Base-by-base conservation (phyloP, 2,888 invertebrate genomes). In the Brenthis daphne region DNA sequence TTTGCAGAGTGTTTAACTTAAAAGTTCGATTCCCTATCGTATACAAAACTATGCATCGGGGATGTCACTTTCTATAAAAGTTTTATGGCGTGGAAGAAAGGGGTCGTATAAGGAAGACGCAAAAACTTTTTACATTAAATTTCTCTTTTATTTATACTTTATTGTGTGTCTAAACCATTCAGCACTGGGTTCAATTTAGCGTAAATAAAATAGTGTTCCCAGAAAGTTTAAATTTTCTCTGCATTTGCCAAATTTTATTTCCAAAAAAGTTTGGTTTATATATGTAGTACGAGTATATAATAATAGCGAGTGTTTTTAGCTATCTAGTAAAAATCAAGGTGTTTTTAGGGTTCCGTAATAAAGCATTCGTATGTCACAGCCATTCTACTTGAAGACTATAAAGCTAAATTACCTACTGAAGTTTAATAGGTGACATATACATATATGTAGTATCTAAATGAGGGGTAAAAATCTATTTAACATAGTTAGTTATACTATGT, bases 71-170 rank as follows among this genome's bases (percentile, higher is more conserved):
- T 79, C 80, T 83, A 82, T 85, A 89, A 86, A 89, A 90, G 89
- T 90, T 91, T 89, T 89, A 90, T 90, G 90, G 86, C 74, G 82
- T 82, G 88, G 88, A 90, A 90, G 85, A 87, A 90, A 88, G 85
- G 89, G 89, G 84, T 86, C 80, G 85, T 88, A 89, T 89, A 88
- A 85, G 82, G 83, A 82, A 86, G 84, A 85, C 84, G 85, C 78
- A 80, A 69, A 60, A 88, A 89, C 79, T 89, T 89, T 87, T 82
- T 84, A 83, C 84, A 86, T 87, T 80, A 74, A 74, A 69, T 75
- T 73, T 70, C 76, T 82, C 79, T 79, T 56, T 79, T 79, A 80
- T 82, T 87, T 82, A 78, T 81, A 77, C 75, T 79, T 79, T 80
- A 80, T 84, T 82, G 79, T 77, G 71, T 70, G 76, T 74, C 75